phyloP scores from a whole-genome alignment of 1,140 invertebrate species.

The Lethrus apterus region DNA sequence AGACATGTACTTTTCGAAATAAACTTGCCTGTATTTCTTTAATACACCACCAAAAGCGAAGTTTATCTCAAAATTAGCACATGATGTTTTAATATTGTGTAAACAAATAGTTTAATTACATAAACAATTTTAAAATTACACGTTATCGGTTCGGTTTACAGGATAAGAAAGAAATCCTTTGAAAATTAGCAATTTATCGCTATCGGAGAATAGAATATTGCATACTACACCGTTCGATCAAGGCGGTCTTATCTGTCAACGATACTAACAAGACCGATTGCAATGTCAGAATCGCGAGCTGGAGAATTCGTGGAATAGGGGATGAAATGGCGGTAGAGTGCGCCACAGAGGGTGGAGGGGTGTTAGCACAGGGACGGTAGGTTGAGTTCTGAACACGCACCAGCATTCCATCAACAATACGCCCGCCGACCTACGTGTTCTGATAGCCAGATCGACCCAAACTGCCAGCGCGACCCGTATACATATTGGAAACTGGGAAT shows the following conservation, averaged over 20 bases:
- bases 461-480: conserved; percentile 5
- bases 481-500: not conserved
- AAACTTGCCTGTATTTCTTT: no score
- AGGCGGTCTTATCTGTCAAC: conserved; percentile 23
- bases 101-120: not conserved
- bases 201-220: not conserved
- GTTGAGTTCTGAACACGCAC: conserved; percentile 17
- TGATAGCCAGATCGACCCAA: conserved; percentile 15
- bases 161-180: not conserved
- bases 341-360: not conserved
- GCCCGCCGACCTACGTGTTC: conserved; percentile 17
- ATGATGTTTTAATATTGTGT: not conserved
- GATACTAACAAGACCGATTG: conserved; percentile 26
- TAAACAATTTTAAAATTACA: not conserved
- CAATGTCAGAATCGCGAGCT: conserved; percentile 15
- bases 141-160: not conserved
- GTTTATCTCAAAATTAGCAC: not conserved
- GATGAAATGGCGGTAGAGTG: conserved; percentile 6
- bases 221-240: conserved; percentile 18
- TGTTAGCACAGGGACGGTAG: not conserved
- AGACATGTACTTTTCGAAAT: no score
- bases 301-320: conserved; percentile 13
- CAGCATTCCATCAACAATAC: conserved; percentile 18
- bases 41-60: no score
- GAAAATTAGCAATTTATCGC: not conserved